phyloP scores from a whole-genome alignment of 2,797 vertebrate genomes.

The Pristis pectinata region DNA sequence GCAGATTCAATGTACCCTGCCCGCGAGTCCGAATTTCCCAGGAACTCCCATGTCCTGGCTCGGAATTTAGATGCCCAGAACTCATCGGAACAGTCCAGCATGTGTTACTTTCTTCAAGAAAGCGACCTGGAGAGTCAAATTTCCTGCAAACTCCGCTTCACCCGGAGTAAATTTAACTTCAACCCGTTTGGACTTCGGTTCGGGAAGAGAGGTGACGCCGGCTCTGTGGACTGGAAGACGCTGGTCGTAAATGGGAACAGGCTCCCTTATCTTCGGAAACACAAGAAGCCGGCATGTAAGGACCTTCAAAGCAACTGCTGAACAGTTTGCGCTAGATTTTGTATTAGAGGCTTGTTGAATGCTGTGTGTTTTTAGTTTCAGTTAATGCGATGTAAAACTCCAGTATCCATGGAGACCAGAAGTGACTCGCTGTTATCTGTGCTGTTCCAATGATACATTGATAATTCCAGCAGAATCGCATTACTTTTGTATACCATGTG shows the following conservation, averaged over 20 bases:
- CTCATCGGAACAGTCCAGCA: conserved; percentile 48
- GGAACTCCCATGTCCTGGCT: conserved; percentile 41
- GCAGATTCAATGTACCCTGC: conserved; percentile 42
- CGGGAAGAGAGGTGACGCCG: conserved; percentile 56
- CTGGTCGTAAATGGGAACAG: conserved; percentile 43
- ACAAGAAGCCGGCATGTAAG: conserved; percentile 43
- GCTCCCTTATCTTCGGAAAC: conserved; percentile 47
- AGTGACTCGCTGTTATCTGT: background rate
- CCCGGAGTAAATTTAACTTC: conserved; percentile 66
- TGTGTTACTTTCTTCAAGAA: conserved; percentile 60
- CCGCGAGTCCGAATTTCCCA: conserved; percentile 38
- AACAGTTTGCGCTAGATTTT: background rate
- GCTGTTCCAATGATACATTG: background rate
- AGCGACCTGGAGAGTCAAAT: conserved; percentile 54
- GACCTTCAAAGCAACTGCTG: background rate
- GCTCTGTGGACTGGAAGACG: conserved; percentile 40
- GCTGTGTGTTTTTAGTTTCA: background rate
- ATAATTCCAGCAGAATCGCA: conserved; percentile 16
- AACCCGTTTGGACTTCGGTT: conserved; percentile 73
- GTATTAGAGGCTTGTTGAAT: conserved; percentile 19
- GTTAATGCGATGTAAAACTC: background rate
- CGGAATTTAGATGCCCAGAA: conserved; percentile 41
- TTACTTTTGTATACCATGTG: background rate
- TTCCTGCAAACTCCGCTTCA: conserved; percentile 58
- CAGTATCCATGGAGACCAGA: background rate